A percentile compares a stretch with the other conserved stretches of the same genome.
These are phyloP conservation scores for Phylloscopus whistleri DNA, from an alignment of 2,113 vertebrate species.

Conservation along the genomic window DNA sequence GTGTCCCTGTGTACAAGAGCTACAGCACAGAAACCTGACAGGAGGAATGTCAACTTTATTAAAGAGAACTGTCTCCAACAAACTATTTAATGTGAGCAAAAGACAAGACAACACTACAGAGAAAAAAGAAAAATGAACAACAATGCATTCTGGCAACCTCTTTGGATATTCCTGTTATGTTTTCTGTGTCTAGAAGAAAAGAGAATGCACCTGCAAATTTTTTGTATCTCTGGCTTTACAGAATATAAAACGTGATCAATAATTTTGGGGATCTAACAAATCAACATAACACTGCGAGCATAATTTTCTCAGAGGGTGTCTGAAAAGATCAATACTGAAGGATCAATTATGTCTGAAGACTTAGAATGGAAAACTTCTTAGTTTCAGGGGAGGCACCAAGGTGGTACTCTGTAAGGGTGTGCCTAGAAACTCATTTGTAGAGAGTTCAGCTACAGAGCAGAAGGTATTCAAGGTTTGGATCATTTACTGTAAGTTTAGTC, in stretches of 20 bases:
- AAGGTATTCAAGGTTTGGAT: not conserved
- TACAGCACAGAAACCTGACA: not conserved
- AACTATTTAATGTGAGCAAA: not conserved
- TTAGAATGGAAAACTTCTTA: not conserved
- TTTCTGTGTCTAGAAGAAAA: not conserved
- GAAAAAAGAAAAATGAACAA: not conserved
- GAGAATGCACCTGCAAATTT: not conserved
- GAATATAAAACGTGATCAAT: not conserved
- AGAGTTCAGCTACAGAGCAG: not conserved
- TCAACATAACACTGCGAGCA: fast-evolving
- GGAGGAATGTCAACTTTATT: not conserved
- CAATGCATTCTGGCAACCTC: not conserved
- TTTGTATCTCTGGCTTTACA: not conserved
- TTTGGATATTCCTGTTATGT: not conserved
- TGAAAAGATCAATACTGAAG: not conserved
- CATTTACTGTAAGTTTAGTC: not conserved
- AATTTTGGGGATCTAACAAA: not conserved
- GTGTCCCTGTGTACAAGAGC: not conserved
- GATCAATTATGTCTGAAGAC: not conserved
- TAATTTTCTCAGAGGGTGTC: not conserved
- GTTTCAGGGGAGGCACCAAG: not conserved
- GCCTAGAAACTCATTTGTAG: not conserved
- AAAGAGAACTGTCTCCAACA: not conserved
- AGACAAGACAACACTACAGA: not conserved
- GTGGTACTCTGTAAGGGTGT: not conserved